Base-by-base conservation (phyloP, 2,888 invertebrate species). In the Andrena dorsata region DNA sequence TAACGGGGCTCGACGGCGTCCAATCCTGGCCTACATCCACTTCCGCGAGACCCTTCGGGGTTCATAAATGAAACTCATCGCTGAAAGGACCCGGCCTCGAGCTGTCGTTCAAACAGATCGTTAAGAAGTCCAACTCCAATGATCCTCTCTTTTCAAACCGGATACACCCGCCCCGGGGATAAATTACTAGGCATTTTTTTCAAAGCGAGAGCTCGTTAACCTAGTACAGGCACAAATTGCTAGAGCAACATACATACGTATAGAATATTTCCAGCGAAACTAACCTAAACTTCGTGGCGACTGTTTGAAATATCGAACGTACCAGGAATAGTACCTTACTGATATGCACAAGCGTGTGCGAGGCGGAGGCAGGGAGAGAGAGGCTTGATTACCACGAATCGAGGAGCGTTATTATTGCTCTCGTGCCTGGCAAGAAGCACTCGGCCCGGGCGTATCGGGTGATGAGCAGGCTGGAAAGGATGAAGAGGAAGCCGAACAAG, bases 401-500 rank as follows among this genome's bases (percentile, higher is more conserved):
- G 74, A 76, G 63, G 61, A 76, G 64, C 66, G 77, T 56, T 70
- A 68, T 81, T 72, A 80, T 49, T 60, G 53, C 65, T 74, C 74
- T 82, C 79, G 60, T 73, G 63, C 23, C 47, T 23, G 61, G 7
- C 58, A 47, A 84, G 53, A 41, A 69, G 63, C 80, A 70, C 61
- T 58, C 70, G 65, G 28, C n/a, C 23, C 20, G 60, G 16, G 72
- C 56, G 60, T 63, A 76, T 60, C 60, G 64, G 47, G 56, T 58
- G 71, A 75, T 26, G 72, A 81, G 51, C 32, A 41, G 65, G 66
- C 60, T 61, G 78, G 74, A 73, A 82, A 85, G 77, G 74, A 76
- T 68, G 58, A 65, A 76, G 73, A 72, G 80, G 60, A 73, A 70
- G 73, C 71, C 68, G 77, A 82, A 86, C 80, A 75, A 85, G 83